A percentile compares a stretch with the other conserved stretches of the same genome.
Evolutionary conservation across 2,113 vertebrate genomes (phyloP).

Genomic region (Menidia beryllina): DNA sequence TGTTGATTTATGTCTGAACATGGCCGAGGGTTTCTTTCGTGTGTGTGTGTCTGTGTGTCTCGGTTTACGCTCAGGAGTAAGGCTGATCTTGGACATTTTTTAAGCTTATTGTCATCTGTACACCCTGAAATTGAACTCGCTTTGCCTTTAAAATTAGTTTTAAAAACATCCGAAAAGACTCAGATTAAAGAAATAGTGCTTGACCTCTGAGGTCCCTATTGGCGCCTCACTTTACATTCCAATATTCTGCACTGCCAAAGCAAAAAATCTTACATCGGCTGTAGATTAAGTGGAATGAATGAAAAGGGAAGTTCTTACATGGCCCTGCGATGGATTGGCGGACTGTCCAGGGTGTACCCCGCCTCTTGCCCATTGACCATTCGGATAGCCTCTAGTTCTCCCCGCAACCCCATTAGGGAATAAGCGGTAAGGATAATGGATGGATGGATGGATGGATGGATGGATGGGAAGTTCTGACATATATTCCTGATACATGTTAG

Average conservation of each 20-base stretch:
- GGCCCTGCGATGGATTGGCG: no score
- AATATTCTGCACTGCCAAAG: neutral
- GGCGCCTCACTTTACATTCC: conserved; percentile 20
- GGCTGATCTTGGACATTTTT: conserved; percentile 5
- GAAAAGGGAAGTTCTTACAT: conserved; percentile 1
- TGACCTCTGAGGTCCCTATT: conserved; percentile 34
- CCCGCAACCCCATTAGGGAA: no score
- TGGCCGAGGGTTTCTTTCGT: no score
- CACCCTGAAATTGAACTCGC: conserved; percentile 26
- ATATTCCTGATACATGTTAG: no score
- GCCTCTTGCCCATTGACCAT: no score
- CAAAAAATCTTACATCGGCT: neutral
- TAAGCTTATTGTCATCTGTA: conserved; percentile 18
- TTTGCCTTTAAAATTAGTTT: conserved; percentile 6
- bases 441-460: no score
- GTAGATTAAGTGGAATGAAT: neutral
- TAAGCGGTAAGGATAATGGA: no score
- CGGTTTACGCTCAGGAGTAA: conserved; percentile 1
- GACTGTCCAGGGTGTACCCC: no score
- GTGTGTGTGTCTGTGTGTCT: neutral
- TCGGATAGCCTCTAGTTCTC: no score
- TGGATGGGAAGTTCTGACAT: no score
- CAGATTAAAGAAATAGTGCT: conserved; percentile 29
- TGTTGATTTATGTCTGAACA: conserved; percentile 39
- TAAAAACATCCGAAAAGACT: no score